Evolutionary conservation across 1,140 invertebrate genomes (phyloP).

Genomic region (Drosophila bocki): DNA sequence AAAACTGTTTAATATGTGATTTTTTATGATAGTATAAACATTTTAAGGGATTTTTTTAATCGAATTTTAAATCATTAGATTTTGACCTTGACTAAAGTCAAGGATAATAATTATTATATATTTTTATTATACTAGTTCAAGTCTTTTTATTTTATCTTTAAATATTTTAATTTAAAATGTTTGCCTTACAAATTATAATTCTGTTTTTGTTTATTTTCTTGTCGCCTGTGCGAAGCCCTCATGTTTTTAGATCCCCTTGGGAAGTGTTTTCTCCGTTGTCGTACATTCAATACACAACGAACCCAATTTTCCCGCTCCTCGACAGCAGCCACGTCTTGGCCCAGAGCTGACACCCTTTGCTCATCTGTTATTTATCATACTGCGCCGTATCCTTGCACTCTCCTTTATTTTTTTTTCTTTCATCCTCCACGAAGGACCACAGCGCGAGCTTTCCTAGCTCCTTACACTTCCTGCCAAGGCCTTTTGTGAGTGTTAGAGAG

Average conservation of each 20-base stretch:
- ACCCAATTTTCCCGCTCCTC: conserved; percentile 38
- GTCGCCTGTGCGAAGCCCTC: conserved; percentile 42
- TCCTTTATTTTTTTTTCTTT: neutral
- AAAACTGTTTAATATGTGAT: neutral
- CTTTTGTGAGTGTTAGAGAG: conserved; percentile 26
- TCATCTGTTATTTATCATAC: conserved; percentile 81
- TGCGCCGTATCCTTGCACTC: conserved; percentile 26
- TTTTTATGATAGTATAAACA: neutral
- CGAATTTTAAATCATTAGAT: too few relatives aligned
- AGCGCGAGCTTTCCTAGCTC: conserved; percentile 21
- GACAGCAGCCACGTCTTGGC: conserved; percentile 5
- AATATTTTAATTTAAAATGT: neutral
- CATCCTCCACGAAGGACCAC: conserved; percentile 20
- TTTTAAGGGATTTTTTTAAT: too few relatives aligned
- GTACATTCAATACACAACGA: conserved; percentile 72
- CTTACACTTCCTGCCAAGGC: conserved; percentile 16
- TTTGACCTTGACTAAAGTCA: too few relatives aligned
- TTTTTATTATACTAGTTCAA: too few relatives aligned
- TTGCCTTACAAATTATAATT: rapidly evolving
- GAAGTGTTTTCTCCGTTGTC: conserved; percentile 57
- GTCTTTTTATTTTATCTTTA: neutral
- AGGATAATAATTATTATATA: too few relatives aligned
- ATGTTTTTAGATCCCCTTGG: conserved; percentile 11
- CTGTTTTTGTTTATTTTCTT: neutral
- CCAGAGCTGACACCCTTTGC: conserved; percentile 66